These are phyloP conservation scores for Astropecten irregularis DNA, from an alignment of 53 echinoderm and acorn worm genomes.

Conservation along the genomic window DNA sequence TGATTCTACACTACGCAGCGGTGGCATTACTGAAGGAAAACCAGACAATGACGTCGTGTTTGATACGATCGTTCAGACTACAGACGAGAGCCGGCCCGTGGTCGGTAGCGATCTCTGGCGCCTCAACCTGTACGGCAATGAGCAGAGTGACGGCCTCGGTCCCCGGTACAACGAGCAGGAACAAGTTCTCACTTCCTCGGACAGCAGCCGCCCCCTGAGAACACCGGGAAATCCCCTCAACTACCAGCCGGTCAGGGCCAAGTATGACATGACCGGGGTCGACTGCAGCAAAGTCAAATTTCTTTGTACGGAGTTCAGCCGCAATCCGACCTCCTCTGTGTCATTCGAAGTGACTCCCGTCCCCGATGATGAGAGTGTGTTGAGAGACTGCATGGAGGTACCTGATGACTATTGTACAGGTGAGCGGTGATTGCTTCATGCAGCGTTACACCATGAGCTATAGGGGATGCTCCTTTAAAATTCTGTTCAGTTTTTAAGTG, in stretches of 20 bases:
- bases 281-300: conserved; percentile 76
- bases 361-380: conserved; percentile 59
- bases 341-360: conserved; percentile 74
- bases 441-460: too few relatives aligned
- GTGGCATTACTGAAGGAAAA: conserved; percentile 36
- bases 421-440: too few relatives aligned
- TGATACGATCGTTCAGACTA: conserved; percentile 43
- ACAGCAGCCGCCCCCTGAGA: conserved; percentile 60
- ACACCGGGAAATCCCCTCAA: conserved; percentile 59
- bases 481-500: neutral
- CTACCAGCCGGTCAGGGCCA: conserved; percentile 54
- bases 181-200: conserved; percentile 67
- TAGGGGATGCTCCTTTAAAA: neutral
- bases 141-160: conserved; percentile 78
- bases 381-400: conserved; percentile 80
- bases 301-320: conserved; percentile 85
- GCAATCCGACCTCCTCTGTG: conserved; percentile 55
- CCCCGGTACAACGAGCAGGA: conserved; percentile 64
- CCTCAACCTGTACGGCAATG: conserved; percentile 73
- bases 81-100: conserved; percentile 45
- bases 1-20: conserved; percentile 39
- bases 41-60: conserved; percentile 28
- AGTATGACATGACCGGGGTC: conserved; percentile 85
- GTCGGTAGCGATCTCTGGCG: conserved; percentile 80
- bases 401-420: conserved; percentile 85